These are phyloP conservation scores for Lycopodina hypogea DNA, from an alignment of 37 sponge, comb jelly and placozoan genomes.

Conservation along the genomic window DNA sequence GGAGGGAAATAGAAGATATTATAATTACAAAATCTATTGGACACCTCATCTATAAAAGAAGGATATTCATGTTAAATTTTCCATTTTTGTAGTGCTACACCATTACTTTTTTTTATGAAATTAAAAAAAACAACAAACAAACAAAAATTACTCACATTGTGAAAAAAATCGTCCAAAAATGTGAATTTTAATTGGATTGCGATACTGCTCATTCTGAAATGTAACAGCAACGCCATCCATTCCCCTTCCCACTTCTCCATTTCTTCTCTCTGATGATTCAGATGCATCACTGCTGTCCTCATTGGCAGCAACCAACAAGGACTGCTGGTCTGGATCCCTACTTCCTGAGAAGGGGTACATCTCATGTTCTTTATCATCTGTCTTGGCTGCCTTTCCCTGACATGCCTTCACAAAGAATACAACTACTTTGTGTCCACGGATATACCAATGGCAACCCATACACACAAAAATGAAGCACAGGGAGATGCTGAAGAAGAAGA, in stretches of 20 bases:
- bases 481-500: constrained; percentile 82
- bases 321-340: too few relatives aligned
- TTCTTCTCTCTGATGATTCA: background rate
- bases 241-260: background rate
- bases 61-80: too few relatives aligned
- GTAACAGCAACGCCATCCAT: background rate
- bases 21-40: too few relatives aligned
- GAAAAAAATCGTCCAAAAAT: too few relatives aligned
- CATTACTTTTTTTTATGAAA: too few relatives aligned
- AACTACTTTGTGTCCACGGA: constrained; percentile 63
- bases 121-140: too few relatives aligned
- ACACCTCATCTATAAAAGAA: too few relatives aligned
- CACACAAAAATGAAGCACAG: constrained; percentile 72
- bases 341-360: background rate
- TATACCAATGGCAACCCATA: constrained; percentile 53
- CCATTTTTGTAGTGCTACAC: too few relatives aligned
- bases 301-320: background rate
- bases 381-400: background rate
- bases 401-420: constrained; percentile 42
- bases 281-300: background rate
- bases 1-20: too few relatives aligned
- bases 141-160: too few relatives aligned
- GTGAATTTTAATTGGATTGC: too few relatives aligned
- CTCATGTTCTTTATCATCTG: background rate
- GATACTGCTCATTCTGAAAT: background rate